Evolutionary conservation across 2,113 vertebrate species (phyloP).

Genomic region (Tiliqua scincoides): DNA sequence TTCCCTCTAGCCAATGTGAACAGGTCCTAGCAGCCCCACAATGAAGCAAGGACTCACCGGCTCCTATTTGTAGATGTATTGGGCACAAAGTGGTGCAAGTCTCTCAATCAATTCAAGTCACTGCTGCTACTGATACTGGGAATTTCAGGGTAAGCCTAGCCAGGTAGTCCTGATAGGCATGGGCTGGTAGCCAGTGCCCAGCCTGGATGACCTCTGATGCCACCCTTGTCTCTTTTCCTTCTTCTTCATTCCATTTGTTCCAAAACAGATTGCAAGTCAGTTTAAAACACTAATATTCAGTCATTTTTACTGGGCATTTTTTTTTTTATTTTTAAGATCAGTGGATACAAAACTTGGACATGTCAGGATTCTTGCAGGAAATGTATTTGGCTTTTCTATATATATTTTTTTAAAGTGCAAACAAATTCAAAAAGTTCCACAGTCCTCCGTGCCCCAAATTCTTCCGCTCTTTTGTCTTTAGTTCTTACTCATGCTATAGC

Average conservation of each 20-base stretch:
- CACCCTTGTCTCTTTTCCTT: constrained; percentile 1
- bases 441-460: constrained; percentile 58
- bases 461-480: constrained; percentile 32
- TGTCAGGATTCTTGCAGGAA: background rate
- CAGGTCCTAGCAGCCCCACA: too few species aligned
- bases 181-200: too few species aligned
- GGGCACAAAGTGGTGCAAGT: too few species aligned
- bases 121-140: too few species aligned
- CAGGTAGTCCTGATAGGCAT: too few species aligned
- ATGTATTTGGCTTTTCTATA: background rate
- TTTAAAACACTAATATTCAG: background rate
- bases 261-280: background rate
- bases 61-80: too few species aligned
- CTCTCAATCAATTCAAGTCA: too few species aligned
- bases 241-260: constrained; percentile 15
- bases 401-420: background rate
- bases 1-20: too few species aligned
- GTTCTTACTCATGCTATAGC: constrained; percentile 72
- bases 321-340: background rate
- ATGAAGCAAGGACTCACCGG: too few species aligned
- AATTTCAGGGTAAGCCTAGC: too few species aligned
- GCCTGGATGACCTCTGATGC: too few species aligned
- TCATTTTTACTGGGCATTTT: background rate
- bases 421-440: constrained; percentile 37
- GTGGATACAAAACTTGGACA: background rate